phyloP scores from a whole-genome alignment of 2,797 vertebrate species.

The Pipistrellus pipistrellus region DNA sequence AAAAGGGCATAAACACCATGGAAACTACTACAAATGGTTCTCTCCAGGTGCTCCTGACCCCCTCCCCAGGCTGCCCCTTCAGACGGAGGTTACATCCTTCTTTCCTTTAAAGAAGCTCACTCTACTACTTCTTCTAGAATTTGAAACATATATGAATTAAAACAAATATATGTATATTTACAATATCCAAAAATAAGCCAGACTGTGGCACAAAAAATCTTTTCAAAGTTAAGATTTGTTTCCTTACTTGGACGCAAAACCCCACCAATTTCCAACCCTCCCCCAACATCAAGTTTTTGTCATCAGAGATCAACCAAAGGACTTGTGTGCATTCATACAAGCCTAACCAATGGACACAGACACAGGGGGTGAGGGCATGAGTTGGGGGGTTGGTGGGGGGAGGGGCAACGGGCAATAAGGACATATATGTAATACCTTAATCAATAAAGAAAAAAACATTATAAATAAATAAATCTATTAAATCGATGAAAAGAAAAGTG shows the following conservation, averaged over 20 bases:
- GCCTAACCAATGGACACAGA: no score
- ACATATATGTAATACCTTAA: no score
- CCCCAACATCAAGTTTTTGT: neutral
- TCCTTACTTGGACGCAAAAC: neutral
- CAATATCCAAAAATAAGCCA: neutral
- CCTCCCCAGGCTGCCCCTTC: neutral
- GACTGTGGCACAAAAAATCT: neutral
- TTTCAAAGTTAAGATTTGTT: conserved; percentile 3
- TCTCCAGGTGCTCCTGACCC: neutral
- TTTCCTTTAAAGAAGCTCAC: neutral
- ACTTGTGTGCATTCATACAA: no score
- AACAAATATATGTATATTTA: neutral
- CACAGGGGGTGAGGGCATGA: no score
- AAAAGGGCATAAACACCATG: conserved; percentile 37
- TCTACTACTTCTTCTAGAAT: neutral
- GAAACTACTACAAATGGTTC: neutral
- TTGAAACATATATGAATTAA: neutral
- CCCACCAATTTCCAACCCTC: neutral
- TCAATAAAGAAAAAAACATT: no score
- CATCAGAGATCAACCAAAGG: no score
- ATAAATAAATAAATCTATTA: no score
- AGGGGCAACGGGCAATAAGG: no score
- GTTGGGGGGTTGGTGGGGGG: no score
- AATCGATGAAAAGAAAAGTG: no score
- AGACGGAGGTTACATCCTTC: neutral